phyloP scores from a whole-genome alignment of 2,888 invertebrate genomes.

The Craniophora ligustri region DNA sequence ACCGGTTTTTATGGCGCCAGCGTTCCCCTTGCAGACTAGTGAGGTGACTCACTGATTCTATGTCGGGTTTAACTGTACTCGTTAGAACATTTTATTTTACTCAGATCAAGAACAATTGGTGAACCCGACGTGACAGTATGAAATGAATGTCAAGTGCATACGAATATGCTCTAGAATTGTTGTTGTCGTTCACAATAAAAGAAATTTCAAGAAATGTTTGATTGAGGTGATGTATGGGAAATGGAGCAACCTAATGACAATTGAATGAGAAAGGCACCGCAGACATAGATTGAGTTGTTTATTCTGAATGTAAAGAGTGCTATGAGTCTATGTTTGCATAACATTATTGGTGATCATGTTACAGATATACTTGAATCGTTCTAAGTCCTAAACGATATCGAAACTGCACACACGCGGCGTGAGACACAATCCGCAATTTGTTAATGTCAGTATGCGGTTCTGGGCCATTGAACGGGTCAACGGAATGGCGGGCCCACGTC shows the following conservation, averaged over 20 bases:
- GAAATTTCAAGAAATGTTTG: conserved; percentile 26
- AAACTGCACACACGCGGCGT: conserved; percentile 35
- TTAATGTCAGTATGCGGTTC: conserved; percentile 61
- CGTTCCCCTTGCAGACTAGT: conserved; percentile 35
- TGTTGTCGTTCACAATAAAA: conserved; percentile 18
- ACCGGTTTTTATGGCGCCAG: conserved; percentile 54
- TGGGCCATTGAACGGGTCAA: conserved; percentile 58
- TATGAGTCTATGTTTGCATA: conserved; percentile 44
- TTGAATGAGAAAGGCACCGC: conserved; percentile 44
- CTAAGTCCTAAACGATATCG: conserved; percentile 36
- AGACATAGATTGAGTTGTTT: conserved; percentile 27
- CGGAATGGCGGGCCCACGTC: conserved; percentile 49
- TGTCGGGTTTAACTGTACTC: conserved; percentile 62
- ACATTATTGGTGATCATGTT: conserved; percentile 42
- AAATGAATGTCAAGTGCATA: conserved; percentile 27
- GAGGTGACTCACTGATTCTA: conserved; percentile 57
- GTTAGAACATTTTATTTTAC: conserved; percentile 56
- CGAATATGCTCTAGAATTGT: conserved; percentile 26
- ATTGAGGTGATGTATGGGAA: conserved; percentile 45
- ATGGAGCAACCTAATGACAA: conserved; percentile 41
- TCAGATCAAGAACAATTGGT: conserved; percentile 46
- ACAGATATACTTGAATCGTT: conserved; percentile 31
- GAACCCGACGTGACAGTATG: too few species aligned
- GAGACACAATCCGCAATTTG: conserved; percentile 62
- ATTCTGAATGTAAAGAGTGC: conserved; percentile 40